Evolutionary conservation across 2,888 invertebrate genomes (phyloP).

Genomic region (Cristatella mucedo): DNA sequence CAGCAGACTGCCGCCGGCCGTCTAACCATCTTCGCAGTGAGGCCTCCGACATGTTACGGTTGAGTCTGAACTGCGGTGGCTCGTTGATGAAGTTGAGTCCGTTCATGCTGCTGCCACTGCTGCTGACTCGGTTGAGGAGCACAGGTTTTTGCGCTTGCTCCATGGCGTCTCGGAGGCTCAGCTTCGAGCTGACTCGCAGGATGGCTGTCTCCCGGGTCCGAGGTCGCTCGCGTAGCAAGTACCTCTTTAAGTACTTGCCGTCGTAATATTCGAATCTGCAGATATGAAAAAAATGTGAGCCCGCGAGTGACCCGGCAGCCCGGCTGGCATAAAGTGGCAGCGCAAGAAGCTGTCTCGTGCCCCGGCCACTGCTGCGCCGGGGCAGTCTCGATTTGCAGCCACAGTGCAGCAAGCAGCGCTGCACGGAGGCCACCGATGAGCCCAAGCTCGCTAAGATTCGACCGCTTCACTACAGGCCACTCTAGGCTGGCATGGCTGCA

Average conservation of each 20-base stretch:
- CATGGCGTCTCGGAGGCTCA: slow-evolving; percentile 83
- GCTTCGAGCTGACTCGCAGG: slow-evolving; percentile 52
- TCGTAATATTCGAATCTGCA: slow-evolving; percentile 86
- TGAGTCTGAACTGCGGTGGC: slow-evolving; percentile 12
- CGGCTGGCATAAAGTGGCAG: too few relatives aligned
- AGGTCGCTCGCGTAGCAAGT: slow-evolving; percentile 62
- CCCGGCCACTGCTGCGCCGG: too few relatives aligned
- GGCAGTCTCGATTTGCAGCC: too few relatives aligned
- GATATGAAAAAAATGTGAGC: too few relatives aligned
- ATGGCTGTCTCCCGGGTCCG: slow-evolving; percentile 67
- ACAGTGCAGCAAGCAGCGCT: too few relatives aligned
- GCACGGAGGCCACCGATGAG: too few relatives aligned
- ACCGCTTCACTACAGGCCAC: too few relatives aligned
- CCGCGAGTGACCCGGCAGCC: too few relatives aligned
- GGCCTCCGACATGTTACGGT: slow-evolving; percentile 10
- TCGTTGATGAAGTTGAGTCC: slow-evolving; percentile 9
- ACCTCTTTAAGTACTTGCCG: slow-evolving; percentile 76
- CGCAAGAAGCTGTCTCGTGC: too few relatives aligned
- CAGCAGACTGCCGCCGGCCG: background rate
- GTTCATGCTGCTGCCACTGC: slow-evolving; percentile 11
- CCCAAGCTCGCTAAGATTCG: too few relatives aligned
- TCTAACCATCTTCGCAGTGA: slow-evolving; percentile 9
- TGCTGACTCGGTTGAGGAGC: too few relatives aligned
- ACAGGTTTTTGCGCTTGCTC: slow-evolving; percentile 36
- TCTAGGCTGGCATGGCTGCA: too few relatives aligned